These are phyloP conservation scores for Subanguina moxae DNA, from an alignment of 1,140 invertebrate species.

Conservation along the genomic window DNA sequence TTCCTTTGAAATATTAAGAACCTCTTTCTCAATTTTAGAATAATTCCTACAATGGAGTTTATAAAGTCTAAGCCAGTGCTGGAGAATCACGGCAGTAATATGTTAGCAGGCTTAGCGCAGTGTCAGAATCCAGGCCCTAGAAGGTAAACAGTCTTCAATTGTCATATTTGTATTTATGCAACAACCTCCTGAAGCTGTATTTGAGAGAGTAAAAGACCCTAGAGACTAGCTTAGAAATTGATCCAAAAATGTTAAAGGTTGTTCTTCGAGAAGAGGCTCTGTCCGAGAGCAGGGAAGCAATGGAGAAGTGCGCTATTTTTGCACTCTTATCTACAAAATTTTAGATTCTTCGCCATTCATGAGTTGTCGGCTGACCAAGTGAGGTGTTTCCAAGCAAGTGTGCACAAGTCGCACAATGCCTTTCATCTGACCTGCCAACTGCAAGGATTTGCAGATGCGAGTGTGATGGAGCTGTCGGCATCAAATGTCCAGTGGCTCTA, in stretches of 20 bases:
- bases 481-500: conserved; percentile 34
- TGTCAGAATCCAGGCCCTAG: not conserved
- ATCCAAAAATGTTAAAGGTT: too few relatives aligned
- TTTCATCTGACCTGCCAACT: conserved; percentile 28
- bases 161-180: conserved; percentile 22
- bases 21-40: not conserved
- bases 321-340: too few relatives aligned
- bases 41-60: not conserved
- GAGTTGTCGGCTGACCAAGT: conserved; percentile 14
- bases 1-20: conserved; percentile 27
- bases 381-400: conserved; percentile 25
- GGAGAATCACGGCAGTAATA: not conserved
- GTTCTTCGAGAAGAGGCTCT: too few relatives aligned
- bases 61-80: conserved; percentile 7
- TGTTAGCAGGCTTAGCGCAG: not conserved
- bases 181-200: not conserved
- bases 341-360: not conserved
- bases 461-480: not conserved
- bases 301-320: too few relatives aligned
- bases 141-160: conserved; percentile 19
- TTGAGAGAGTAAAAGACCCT: too few relatives aligned
- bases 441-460: not conserved
- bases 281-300: too few relatives aligned
- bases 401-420: conserved; percentile 8
- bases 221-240: too few relatives aligned